Conservation (phyloP, 1,140 invertebrate genomes). For the Penaeus indicus region DNA sequence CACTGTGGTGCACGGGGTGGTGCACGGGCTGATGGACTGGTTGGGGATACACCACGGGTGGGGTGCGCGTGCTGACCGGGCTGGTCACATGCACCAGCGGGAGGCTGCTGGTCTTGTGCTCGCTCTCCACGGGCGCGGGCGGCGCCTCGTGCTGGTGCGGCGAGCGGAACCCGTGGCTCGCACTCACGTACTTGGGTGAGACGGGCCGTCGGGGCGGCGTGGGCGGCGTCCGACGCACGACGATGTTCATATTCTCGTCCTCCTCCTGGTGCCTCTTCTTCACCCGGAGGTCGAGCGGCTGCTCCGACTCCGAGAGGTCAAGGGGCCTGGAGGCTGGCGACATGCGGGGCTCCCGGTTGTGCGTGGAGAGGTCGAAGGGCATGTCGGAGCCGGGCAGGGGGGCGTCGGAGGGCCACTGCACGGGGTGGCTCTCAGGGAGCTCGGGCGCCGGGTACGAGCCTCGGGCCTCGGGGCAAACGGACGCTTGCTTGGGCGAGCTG, state of each 20-base stretch:
- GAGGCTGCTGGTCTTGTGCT: constrained; percentile 16
- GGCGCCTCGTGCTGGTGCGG: constrained; percentile 23
- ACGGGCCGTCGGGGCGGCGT: background rate
- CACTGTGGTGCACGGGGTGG: constrained; percentile 16
- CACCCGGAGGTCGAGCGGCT: constrained; percentile 61
- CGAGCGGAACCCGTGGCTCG: constrained; percentile 16
- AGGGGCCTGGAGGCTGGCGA: constrained; percentile 63
- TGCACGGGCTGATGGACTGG: constrained; percentile 45
- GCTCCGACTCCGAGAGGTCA: constrained; percentile 59
- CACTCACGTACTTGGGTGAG: constrained; percentile 38
- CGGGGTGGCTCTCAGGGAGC: constrained; percentile 47
- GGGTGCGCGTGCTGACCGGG: constrained; percentile 19
- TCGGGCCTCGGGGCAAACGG: constrained; percentile 65
- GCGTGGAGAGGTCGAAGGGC: constrained; percentile 64
- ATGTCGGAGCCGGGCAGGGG: constrained; percentile 57
- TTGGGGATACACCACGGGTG: constrained; percentile 40
- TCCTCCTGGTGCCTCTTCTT: constrained; percentile 59
- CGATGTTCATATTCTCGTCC: constrained; percentile 60
- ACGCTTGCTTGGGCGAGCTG: constrained; percentile 63
- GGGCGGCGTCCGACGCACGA: constrained; percentile 41
- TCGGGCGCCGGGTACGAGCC: constrained; percentile 44
- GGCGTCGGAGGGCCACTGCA: constrained; percentile 49
- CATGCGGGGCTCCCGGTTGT: constrained; percentile 64
- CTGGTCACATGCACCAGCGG: constrained; percentile 27
- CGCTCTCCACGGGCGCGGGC: constrained; percentile 38